Base-by-base conservation (phyloP, 2,113 vertebrate species). In the Aramus guarauna region DNA sequence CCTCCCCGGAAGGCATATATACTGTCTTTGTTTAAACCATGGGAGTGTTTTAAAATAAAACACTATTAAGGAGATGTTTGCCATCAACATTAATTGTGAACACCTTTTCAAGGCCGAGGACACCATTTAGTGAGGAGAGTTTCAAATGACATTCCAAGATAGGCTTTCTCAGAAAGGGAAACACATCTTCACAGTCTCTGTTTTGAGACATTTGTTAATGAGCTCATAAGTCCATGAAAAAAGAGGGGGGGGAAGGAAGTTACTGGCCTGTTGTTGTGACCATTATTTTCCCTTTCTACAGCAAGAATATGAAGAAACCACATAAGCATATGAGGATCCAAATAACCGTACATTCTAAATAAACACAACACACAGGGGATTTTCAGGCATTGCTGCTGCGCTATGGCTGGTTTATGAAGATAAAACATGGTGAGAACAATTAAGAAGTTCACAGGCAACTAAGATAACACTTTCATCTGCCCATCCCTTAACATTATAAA, bases 31-130 rank as follows among this genome's bases (percentile, higher is more conserved):
- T 88, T 87, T 94, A 93, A 93, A 92, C 15, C 0, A 2, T 56
- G 17, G 24, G 59, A 88, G 64, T 74, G n/a, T 77, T 95, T 94
- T 71, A 93, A 93, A 93, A 85, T 69, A 80, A 95, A 92, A 50
- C 66, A 63, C 77, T 88, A 85, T 73, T 88, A 95, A 81, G 52
- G 47, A 86, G 23, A 75, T 47, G 17, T 62, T 91, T 90, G 50
- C 74, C 63, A 69, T 80, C 80, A 66, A 36, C 26, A 83, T 73
- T 94, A 95, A 79, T 87, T 92, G 41, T 69, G 68, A 88, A 85
- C n/a, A 90, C 63, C 30, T 92, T 90, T 90, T 36, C 59, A 94
- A 94, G 50, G 55, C 32, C 0, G 0, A 77, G 68, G 90, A 81
- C 56, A 48, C 21, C 8, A 52, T 73, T 93, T 63, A 63, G 32